Base-by-base conservation (phyloP, 2,113 vertebrate genomes). In the Galbula dea region DNA sequence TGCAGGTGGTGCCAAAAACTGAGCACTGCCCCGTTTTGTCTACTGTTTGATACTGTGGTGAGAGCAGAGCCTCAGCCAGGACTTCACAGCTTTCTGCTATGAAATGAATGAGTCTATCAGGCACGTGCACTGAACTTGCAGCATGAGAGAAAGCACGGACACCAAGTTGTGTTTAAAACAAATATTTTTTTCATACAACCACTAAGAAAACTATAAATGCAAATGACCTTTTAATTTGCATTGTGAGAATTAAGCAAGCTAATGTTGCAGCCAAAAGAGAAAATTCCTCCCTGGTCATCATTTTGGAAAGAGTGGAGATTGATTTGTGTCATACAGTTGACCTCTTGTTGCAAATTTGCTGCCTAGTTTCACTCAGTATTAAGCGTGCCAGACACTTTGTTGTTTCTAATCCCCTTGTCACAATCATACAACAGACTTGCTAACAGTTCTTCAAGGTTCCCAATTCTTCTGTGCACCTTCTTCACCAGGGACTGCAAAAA, bases 141-240 rank as follows among this genome's bases (percentile, higher is more conserved):
- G 29, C 8, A 4, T 0, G 0, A 81, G 55, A 39, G 37, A 72
- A 88, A 72, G 68, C 61, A 41, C 0, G 0, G 63, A 7, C 58
- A 39, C n/a, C 15, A 29, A 1, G 13, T 0, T 62, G 34, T 62
- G 41, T 4, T 73, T 41, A 62, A 65, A 90, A 66, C 24, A 65
- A 69, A 58, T 24, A 43, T 16, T 7, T 55, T 74, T 51, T 63
- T 79, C 61, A 29, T 49, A 27, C 0, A 15, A 11, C 62, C 54
- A 46, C 73, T 73, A 76, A 46, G 23, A 66, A 69, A 86, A 90
- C 63, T 62, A 79, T 7, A 82, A 79, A 86, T 10, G 22, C 62
- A 73, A 86, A 82, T 30, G 18, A 72, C 49, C 18, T 89, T 87
- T 34, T 86, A 61, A 75, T 95, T 86, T 76, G 37, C 51, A 58